Conservation (phyloP, 2,888 invertebrate species). For the Perizoma affinitatum region DNA sequence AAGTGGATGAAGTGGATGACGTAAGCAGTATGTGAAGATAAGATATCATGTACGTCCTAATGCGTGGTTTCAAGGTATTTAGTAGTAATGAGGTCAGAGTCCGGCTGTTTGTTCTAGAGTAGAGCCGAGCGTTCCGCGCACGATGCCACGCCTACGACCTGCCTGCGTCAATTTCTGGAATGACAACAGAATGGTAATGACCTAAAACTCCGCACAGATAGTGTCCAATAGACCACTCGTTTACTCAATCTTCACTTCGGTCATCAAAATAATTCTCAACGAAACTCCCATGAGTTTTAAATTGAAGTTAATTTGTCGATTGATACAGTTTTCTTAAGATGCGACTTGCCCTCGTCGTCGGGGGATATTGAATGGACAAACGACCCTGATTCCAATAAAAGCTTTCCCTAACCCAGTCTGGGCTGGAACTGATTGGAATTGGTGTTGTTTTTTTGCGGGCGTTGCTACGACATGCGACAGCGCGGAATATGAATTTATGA, state of each 20-base stretch:
- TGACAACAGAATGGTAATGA: slow-evolving; percentile 21
- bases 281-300: background rate
- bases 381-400: slow-evolving; percentile 14
- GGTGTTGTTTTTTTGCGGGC: slow-evolving; percentile 12
- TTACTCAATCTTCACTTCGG: background rate
- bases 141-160: background rate
- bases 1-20: background rate
- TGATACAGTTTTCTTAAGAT: background rate
- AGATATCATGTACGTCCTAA: slow-evolving; percentile 1
- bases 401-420: slow-evolving; percentile 9
- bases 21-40: slow-evolving; percentile 9
- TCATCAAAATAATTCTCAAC: slow-evolving; percentile 2
- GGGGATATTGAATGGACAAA: background rate
- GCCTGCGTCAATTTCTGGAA: slow-evolving; percentile 12
- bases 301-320: background rate
- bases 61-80: slow-evolving; percentile 1
- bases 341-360: slow-evolving; percentile 4
- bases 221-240: slow-evolving; percentile 13
- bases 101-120: background rate
- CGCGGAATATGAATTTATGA: too few relatives aligned
- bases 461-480: background rate
- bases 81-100: slow-evolving; percentile 9
- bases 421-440: slow-evolving; percentile 7
- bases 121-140: background rate
- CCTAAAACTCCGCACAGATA: slow-evolving; percentile 11